Evolutionary conservation across 2,888 invertebrate species (phyloP).

Genomic region (Catonia carolina): DNA sequence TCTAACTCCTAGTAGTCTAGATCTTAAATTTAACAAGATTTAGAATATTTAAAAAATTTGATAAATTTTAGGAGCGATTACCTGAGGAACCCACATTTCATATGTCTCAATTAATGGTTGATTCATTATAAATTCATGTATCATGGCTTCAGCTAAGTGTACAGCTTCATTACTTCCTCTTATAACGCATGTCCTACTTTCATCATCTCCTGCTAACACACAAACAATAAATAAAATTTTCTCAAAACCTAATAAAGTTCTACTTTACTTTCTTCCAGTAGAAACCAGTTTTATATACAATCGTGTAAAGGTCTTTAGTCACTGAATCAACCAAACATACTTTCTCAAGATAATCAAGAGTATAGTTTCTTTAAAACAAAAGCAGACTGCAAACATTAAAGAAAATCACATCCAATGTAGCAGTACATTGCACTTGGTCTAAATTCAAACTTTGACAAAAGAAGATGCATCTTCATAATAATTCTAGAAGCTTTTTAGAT

Average conservation of each 20-base stretch:
- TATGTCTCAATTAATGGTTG: slow-evolving; percentile 62
- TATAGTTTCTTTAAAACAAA: no score
- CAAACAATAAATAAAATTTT: not conserved
- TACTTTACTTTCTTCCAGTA: not conserved
- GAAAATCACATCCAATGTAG: no score
- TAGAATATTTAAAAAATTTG: no score
- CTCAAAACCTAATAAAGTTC: not conserved
- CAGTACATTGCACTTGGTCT: no score
- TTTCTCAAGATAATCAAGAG: no score
- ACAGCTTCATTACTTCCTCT: slow-evolving; percentile 60
- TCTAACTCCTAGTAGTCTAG: no score
- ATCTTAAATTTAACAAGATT: no score
- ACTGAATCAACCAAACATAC: not conserved
- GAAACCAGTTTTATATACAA: not conserved
- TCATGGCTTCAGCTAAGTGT: slow-evolving; percentile 61
- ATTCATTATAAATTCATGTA: slow-evolving; percentile 60
- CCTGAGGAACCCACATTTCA: slow-evolving; percentile 56
- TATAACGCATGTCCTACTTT: slow-evolving; percentile 60
- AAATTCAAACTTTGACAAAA: no score
- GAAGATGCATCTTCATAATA: no score
- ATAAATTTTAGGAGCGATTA: no score
- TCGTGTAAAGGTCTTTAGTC: not conserved
- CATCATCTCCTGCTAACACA: slow-evolving; percentile 47
- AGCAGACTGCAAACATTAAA: no score
- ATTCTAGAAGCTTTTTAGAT: no score